These are phyloP conservation scores for Calosoma granatense DNA, from an alignment of 1,140 invertebrate genomes.

Conservation along the genomic window DNA sequence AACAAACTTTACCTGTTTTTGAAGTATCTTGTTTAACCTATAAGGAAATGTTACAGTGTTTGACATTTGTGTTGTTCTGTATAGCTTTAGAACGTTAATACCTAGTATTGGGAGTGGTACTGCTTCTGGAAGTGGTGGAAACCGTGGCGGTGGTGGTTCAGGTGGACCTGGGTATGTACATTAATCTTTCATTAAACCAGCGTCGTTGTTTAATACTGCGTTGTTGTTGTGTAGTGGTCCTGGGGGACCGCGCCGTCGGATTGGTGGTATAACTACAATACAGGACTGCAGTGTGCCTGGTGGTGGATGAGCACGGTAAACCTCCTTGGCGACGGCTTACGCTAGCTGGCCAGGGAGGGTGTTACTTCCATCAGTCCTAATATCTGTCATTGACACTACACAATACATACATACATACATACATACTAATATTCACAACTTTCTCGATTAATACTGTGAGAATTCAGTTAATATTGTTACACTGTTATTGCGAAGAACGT, in stretches of 20 bases:
- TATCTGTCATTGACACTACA: background rate
- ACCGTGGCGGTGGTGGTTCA: constrained; percentile 22
- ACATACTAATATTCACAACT: too few relatives aligned
- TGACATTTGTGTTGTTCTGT: constrained; percentile 15
- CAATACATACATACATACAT: too few relatives aligned
- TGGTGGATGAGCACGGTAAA: constrained; percentile 24
- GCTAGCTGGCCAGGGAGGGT: constrained; percentile 12
- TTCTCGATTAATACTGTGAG: too few relatives aligned
- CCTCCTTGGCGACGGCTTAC: constrained; percentile 22
- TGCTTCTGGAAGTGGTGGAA: constrained; percentile 17
- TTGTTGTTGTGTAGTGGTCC: constrained; percentile 12
- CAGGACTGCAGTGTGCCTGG: constrained; percentile 24
- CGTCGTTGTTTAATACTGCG: background rate
- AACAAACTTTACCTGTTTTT: too few relatives aligned
- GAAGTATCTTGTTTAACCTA: background rate
- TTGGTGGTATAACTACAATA: constrained; percentile 19
- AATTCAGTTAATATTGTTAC: too few relatives aligned
- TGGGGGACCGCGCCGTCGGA: constrained; percentile 10
- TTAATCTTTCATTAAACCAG: background rate
- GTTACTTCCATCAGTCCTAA: background rate
- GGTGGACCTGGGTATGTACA: constrained; percentile 18
- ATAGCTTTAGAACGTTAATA: constrained; percentile 29
- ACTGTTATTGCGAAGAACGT: too few relatives aligned
- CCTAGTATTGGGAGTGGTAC: constrained; percentile 22
- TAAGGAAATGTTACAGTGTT: too few relatives aligned